These are phyloP conservation scores for Sandelia bainsii DNA, from an alignment of 2,797 vertebrate species.

Conservation along the genomic window DNA sequence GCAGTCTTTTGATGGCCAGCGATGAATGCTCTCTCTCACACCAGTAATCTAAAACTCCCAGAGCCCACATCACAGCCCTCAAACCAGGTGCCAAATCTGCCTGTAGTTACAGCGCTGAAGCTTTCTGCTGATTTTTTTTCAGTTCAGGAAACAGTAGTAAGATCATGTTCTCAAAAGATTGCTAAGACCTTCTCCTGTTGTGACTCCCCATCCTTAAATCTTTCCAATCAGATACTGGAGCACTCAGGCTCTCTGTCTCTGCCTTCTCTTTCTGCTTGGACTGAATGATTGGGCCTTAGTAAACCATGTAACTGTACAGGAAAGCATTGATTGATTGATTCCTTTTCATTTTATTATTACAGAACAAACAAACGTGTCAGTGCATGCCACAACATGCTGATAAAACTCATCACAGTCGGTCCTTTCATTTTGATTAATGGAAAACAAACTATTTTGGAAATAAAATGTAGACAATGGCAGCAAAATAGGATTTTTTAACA, in stretches of 20 bases:
- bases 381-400: neutral
- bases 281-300: conserved; percentile 47
- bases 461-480: too few species aligned
- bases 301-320: conserved; percentile 17
- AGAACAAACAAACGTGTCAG: neutral
- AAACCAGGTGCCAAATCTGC: conserved; percentile 58
- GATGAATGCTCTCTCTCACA: conserved; percentile 78
- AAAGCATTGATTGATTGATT: neutral
- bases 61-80: conserved; percentile 55
- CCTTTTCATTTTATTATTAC: neutral
- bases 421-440: too few species aligned
- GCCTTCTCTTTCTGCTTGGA: conserved; percentile 22
- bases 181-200: conserved; percentile 41
- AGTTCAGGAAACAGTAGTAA: conserved; percentile 47
- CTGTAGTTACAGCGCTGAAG: conserved; percentile 59
- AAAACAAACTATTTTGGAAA: too few species aligned
- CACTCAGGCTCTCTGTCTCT: conserved; percentile 59
- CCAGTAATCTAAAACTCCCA: conserved; percentile 74
- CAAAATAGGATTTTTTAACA: too few species aligned
- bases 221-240: conserved; percentile 71
- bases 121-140: conserved; percentile 20
- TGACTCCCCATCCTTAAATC: conserved; percentile 47
- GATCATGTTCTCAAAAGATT: conserved; percentile 57
- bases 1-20: conserved; percentile 75
- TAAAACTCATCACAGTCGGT: neutral